A percentile compares a stretch with the other conserved stretches of the same genome.
Conservation (phyloP, 2,797 vertebrate species). For the Poliocrania exsul region DNA sequence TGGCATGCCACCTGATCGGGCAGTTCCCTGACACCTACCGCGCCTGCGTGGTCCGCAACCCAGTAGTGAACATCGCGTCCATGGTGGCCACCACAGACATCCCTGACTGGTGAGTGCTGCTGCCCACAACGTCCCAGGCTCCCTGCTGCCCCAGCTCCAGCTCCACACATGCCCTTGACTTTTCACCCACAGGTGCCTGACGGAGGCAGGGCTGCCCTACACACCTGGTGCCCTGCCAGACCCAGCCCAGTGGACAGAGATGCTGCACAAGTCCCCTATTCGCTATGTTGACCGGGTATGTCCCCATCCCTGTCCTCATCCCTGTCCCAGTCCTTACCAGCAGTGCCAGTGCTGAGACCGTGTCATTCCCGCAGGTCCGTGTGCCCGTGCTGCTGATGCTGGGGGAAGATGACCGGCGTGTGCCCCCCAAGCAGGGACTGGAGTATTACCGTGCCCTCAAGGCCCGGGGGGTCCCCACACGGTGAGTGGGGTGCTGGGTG, state of each 20-base stretch:
- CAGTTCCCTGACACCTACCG: constrained; percentile 91
- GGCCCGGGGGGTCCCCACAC: constrained; percentile 82
- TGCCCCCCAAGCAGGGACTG: constrained; percentile 91
- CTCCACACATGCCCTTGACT: fast-evolving
- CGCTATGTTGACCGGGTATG: constrained; percentile 81
- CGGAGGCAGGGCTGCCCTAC: constrained; percentile 85
- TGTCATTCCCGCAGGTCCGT: constrained; percentile 79
- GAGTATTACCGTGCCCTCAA: constrained; percentile 93
- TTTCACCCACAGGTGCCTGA: constrained; percentile 84
- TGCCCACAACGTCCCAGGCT: fast-evolving
- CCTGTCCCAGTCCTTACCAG: fast-evolving
- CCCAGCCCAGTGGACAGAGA: constrained; percentile 81
- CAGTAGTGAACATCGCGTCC: constrained; percentile 90
- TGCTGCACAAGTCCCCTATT: constrained; percentile 92
- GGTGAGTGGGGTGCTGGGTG: constrained; percentile 75
- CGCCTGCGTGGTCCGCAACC: constrained; percentile 90
- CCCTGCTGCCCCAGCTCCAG: fast-evolving
- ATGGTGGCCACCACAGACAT: constrained; percentile 93
- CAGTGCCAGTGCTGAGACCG: background rate
- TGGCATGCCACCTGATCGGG: constrained; percentile 94
- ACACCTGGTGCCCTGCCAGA: constrained; percentile 77
- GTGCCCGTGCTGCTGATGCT: constrained; percentile 89
- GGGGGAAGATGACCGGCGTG: constrained; percentile 92
- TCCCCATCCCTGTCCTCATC: background rate
- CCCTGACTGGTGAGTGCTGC: constrained; percentile 89